A percentile compares a stretch with the other conserved stretches of the same genome.
Conservation (phyloP, 2,113 vertebrate genomes). For the Dolichallabes microphthalmus region DNA sequence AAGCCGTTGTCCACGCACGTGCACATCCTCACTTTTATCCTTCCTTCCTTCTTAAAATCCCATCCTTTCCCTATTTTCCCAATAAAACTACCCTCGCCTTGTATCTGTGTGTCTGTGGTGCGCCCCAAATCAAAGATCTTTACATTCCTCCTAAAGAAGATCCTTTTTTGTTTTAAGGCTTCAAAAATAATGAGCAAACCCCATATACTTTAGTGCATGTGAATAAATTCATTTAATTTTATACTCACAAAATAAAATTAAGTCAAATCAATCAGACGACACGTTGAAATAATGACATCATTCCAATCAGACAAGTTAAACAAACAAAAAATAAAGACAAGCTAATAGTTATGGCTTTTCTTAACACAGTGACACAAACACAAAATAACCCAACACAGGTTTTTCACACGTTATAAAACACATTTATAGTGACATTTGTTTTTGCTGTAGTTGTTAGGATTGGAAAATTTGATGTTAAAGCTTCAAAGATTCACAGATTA, state of each 20-base stretch:
- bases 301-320: slow-evolving; percentile 38
- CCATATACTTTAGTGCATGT: slow-evolving; percentile 5
- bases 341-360: slow-evolving; percentile 21
- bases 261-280: slow-evolving; percentile 38
- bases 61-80: no score
- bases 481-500: neutral
- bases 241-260: slow-evolving; percentile 52
- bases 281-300: slow-evolving; percentile 25
- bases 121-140: no score
- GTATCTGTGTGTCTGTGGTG: no score
- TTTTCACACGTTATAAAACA: neutral
- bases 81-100: no score
- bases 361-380: slow-evolving; percentile 30
- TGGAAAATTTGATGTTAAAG: neutral
- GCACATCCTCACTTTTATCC: no score
- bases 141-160: no score
- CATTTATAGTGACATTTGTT: neutral
- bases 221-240: slow-evolving; percentile 45
- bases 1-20: no score
- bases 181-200: neutral
- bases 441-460: neutral
- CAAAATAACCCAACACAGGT: neutral
- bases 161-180: neutral
- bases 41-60: no score
- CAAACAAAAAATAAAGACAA: slow-evolving; percentile 37